Percentiles rank a stretch among this genome's conserved stretches.
Evolutionary conservation across 2,888 invertebrate species (phyloP).

Genomic region (Scaeva pyrastri): DNA sequence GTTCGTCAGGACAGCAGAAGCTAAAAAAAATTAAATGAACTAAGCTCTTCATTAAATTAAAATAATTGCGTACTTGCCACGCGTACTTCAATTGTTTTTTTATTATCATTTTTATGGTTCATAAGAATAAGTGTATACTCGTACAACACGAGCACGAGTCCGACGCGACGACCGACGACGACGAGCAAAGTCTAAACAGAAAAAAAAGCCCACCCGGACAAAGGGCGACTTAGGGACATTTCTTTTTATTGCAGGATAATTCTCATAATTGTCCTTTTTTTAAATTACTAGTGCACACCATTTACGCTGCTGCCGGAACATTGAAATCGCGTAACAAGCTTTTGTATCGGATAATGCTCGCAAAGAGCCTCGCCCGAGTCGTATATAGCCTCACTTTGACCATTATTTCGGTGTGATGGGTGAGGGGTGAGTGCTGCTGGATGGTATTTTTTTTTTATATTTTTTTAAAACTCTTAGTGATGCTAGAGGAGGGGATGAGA

Average conservation of each 20-base stretch:
- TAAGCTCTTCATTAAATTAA: conserved; percentile 77
- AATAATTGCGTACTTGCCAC: conserved; percentile 77
- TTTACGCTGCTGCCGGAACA: conserved; percentile 63
- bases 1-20: neutral
- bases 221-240: conserved; percentile 75
- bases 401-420: conserved; percentile 59
- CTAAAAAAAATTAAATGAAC: conserved; percentile 67
- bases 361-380: neutral
- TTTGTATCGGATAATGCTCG: conserved; percentile 1
- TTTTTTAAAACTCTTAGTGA: conserved; percentile 47
- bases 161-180: neutral
- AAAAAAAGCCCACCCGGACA: conserved; percentile 37
- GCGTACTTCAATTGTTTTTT: conserved; percentile 77
- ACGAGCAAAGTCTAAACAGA: neutral
- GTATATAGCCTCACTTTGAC: conserved; percentile 40
- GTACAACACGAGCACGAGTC: conserved; percentile 46
- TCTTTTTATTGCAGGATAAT: conserved; percentile 77
- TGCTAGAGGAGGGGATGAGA: conserved; percentile 47
- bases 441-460: conserved; percentile 21
- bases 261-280: conserved; percentile 77
- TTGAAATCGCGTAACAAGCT: conserved; percentile 64
- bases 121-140: conserved; percentile 73
- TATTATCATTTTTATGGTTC: conserved; percentile 77
- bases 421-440: conserved; percentile 12
- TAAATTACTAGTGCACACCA: conserved; percentile 76